These are phyloP conservation scores for Melipona bicolor DNA, from an alignment of 2,888 invertebrate species.

Conservation along the genomic window DNA sequence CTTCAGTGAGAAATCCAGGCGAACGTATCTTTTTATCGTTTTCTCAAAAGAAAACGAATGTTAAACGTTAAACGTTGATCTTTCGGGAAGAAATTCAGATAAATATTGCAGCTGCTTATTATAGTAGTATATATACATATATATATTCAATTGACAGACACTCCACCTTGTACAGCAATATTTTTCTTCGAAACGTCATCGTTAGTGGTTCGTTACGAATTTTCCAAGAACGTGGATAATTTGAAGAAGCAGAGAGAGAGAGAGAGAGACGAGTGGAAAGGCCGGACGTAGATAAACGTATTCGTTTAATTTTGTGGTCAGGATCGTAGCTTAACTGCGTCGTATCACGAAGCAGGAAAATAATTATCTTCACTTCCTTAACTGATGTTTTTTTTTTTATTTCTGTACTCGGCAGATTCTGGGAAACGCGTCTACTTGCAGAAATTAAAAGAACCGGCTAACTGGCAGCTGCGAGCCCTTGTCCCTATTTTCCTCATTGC, in stretches of 20 bases:
- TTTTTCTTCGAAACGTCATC: neutral
- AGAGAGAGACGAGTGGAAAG: neutral
- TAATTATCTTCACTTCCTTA: neutral
- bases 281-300: neutral
- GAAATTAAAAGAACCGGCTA: no score
- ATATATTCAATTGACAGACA: neutral
- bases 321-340: neutral
- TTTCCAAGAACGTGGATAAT: neutral
- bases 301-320: neutral
- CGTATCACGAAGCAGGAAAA: neutral
- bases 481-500: no score
- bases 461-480: no score
- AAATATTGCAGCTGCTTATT: neutral
- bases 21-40: conserved; percentile 10
- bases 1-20: conserved; percentile 30
- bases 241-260: neutral
- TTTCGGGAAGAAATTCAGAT: neutral
- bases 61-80: neutral
- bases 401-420: neutral
- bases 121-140: neutral
- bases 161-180: neutral
- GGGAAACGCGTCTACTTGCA: neutral
- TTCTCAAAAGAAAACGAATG: neutral
- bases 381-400: neutral
- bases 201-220: neutral